Evolutionary conservation across 2,113 vertebrate genomes (phyloP).

Genomic region (Eretmochelys imbricata): DNA sequence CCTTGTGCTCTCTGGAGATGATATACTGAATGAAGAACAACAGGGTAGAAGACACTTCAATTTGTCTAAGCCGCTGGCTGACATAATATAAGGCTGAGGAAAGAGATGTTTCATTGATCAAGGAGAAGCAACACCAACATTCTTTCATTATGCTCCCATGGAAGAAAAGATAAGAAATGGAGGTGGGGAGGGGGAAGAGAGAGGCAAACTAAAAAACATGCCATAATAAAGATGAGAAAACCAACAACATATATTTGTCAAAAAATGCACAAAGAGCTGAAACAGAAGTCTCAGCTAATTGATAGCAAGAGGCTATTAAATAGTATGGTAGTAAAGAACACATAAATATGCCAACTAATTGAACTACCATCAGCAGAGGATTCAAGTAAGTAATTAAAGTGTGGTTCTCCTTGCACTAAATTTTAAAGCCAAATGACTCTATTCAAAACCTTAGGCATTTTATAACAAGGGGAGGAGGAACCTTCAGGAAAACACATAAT

Average conservation of each 20-base stretch:
- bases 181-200: neutral
- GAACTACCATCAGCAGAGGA: neutral
- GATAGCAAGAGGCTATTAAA: neutral
- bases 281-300: neutral
- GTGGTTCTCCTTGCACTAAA: neutral
- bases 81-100: neutral
- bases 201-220: neutral
- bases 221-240: neutral
- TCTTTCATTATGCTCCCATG: neutral
- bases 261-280: neutral
- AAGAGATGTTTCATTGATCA: constrained; percentile 32
- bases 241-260: neutral
- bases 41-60: constrained; percentile 21
- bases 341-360: neutral
- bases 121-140: constrained; percentile 22
- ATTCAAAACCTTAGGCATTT: neutral
- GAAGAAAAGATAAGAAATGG: neutral
- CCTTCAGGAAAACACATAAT: neutral
- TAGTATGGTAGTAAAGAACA: neutral
- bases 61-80: constrained; percentile 31
- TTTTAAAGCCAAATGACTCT: neutral
- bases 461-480: neutral
- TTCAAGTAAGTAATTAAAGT: neutral
- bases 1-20: neutral
- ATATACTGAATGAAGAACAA: constrained; percentile 61